Base-by-base conservation (phyloP, 2,113 vertebrate genomes). In the Chrysemys picta region DNA sequence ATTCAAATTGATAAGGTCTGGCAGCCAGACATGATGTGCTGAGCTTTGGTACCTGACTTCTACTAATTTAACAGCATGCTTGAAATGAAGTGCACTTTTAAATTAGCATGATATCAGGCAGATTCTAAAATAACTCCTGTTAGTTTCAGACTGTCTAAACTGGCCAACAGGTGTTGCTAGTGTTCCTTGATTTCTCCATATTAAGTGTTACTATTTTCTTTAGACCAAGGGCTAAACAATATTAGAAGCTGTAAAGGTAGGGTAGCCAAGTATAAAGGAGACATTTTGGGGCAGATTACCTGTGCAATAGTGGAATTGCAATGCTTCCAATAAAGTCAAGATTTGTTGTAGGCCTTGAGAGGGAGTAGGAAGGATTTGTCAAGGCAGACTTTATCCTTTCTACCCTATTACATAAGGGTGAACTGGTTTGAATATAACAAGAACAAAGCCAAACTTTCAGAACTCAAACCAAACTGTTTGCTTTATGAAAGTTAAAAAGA, bases 51-150 rank as follows among this genome's bases (percentile, higher is more conserved):
- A 82, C n/a, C 72, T 54, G 87, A 54, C 89, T 84, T 83, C 59
- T 81, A 50, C 75, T 88, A 75, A 88, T n/a, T 45, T 86, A 91
- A 27, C 5, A 9, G 42, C 10, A 14, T 88, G 54, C 53, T 95
- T 88, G 81, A 95, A 95, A 88, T 19, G 29, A 88, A 91, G 24
- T 10, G 12, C 22, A 9, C 24, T 94, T 97, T 89, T 62, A 89
- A 91, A 89, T 47, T 91, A 89, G 84, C 80, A 89, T 84, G 13
- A 86, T 85, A 50, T 91, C 82, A 95, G 79, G 16, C 31, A 92
- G 76, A 38, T 85, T 91, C 21, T 75, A 75, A 97, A 97, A 89
- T 94, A 92, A 91, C 81, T 91, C 45, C 91, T 75, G 85, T 87
- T 94, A 91, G 42, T 11, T 76, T 3, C 75, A 89, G 80, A 69